Percentiles rank a stretch among this genome's conserved stretches.
These are phyloP conservation scores for Natator depressus DNA, from an alignment of 2,113 vertebrate genomes.

Conservation along the genomic window DNA sequence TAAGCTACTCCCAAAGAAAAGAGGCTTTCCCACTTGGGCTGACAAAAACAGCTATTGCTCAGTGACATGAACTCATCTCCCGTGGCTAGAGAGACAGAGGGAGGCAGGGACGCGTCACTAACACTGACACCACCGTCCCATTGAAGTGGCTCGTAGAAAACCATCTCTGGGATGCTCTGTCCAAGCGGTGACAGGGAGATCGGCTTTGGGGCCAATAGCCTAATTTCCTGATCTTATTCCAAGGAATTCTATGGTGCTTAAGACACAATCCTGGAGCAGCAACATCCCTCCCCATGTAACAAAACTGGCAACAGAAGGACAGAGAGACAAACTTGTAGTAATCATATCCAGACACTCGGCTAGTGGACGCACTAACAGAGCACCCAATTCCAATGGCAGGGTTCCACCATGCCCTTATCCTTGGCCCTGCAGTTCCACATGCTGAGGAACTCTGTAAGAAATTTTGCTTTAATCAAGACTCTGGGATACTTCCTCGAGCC, in stretches of 20 bases:
- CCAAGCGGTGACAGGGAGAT: background rate
- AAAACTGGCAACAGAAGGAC: background rate
- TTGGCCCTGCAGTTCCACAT: slow-evolving; percentile 32
- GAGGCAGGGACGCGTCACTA: background rate
- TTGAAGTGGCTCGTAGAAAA: background rate
- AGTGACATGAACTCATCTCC: background rate
- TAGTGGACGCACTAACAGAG: background rate
- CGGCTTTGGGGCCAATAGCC: accelerated
- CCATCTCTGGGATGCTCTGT: background rate
- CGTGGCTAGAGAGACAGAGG: background rate
- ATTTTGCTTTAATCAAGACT: slow-evolving; percentile 79
- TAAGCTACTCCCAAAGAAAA: slow-evolving; percentile 26
- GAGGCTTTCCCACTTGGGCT: slow-evolving; percentile 37
- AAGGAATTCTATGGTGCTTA: background rate
- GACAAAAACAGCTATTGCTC: slow-evolving; percentile 42
- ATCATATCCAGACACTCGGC: background rate
- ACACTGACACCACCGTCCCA: accelerated
- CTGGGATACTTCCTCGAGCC: slow-evolving; percentile 76
- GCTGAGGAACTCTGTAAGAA: slow-evolving; percentile 28
- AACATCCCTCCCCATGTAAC: background rate
- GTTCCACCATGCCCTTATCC: background rate
- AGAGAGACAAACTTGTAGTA: background rate
- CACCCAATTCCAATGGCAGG: background rate
- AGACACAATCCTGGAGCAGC: background rate
- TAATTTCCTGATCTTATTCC: background rate